These are phyloP conservation scores for Odontesthes bonariensis DNA, from an alignment of 2,113 vertebrate species.

Conservation along the genomic window DNA sequence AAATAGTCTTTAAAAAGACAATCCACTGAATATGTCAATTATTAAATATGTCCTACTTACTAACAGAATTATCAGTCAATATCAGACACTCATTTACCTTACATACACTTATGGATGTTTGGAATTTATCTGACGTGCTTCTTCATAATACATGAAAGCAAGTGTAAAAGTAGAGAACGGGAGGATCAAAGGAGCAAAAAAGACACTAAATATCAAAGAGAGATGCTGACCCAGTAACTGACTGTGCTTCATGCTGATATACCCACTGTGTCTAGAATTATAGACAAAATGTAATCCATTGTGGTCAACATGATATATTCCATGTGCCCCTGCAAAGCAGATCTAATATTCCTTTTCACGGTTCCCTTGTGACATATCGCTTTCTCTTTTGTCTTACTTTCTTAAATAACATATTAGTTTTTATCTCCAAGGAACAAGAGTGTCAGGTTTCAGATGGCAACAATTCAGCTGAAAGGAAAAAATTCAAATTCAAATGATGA, in stretches of 20 bases:
- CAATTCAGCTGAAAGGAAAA: constrained; percentile 31
- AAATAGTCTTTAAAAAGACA: constrained; percentile 32
- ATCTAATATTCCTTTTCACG: constrained; percentile 40
- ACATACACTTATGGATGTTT: constrained; percentile 30
- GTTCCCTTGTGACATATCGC: constrained; percentile 23
- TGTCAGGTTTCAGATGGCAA: constrained; percentile 39
- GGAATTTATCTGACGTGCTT: constrained; percentile 34
- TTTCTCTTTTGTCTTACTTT: constrained; percentile 47
- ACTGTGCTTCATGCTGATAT: constrained; percentile 38
- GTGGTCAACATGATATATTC: constrained; percentile 41
- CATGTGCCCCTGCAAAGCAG: constrained; percentile 29
- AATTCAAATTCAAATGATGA: constrained; percentile 44
- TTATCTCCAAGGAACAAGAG: constrained; percentile 31
- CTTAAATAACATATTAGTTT: constrained; percentile 55
- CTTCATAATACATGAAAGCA: constrained; percentile 50
- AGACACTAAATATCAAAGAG: constrained; percentile 44
- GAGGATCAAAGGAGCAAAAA: constrained; percentile 41
- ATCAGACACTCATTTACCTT: constrained; percentile 32
- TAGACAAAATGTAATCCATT: constrained; percentile 26
- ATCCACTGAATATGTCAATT: constrained; percentile 9
- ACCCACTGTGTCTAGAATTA: constrained; percentile 32
- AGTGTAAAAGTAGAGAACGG: constrained; percentile 9
- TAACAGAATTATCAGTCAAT: constrained; percentile 23
- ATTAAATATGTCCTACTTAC: constrained; percentile 24
- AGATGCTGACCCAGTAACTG: constrained; percentile 46